These are phyloP conservation scores for Nanger granti DNA, from an alignment of 2,113 vertebrate species.

Conservation along the genomic window DNA sequence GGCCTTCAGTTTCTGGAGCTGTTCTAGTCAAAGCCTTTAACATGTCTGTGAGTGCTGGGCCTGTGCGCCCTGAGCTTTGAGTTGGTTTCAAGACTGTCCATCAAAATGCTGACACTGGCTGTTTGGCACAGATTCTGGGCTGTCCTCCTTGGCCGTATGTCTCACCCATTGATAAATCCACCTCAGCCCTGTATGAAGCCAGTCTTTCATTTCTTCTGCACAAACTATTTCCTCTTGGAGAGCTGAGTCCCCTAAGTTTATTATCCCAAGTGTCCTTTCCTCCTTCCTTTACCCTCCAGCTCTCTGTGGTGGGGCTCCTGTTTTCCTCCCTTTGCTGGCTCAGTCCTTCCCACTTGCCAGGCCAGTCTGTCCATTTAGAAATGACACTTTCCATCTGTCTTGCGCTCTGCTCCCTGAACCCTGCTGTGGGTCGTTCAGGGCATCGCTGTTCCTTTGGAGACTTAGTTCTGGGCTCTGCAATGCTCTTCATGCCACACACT, in stretches of 20 bases:
- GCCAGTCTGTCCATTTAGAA: neutral
- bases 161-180: neutral
- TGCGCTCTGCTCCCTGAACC: neutral
- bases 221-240: neutral
- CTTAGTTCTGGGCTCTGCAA: neutral
- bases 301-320: too few species aligned
- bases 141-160: neutral
- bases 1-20: neutral
- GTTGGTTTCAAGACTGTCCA: neutral
- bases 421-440: fast-evolving
- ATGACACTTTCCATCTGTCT: neutral
- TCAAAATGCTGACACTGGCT: neutral
- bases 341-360: neutral
- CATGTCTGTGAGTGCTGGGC: neutral
- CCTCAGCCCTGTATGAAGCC: neutral
- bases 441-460: neutral
- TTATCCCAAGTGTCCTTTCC: too few species aligned
- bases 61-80: neutral
- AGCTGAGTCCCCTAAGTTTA: neutral
- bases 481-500: neutral
- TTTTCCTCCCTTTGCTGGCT: neutral
- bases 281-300: neutral
- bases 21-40: neutral
- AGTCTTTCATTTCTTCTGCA: neutral
- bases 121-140: neutral